A percentile compares a stretch with the other conserved stretches of the same genome.
Conservation (phyloP, 2,797 vertebrate genomes). For the Varecia variegata region DNA sequence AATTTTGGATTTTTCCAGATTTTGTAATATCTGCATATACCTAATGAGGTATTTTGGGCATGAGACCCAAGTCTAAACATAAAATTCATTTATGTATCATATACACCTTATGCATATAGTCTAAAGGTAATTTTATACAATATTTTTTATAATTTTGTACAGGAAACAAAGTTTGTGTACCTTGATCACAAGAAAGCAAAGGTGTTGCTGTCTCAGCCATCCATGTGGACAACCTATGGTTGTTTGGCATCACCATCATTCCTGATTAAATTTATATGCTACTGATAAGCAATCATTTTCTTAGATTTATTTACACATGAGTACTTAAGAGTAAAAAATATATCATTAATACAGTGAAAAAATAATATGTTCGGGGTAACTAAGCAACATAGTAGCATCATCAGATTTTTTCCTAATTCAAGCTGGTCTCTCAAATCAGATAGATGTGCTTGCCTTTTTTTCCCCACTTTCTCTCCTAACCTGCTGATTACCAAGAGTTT, state of each 20-base stretch:
- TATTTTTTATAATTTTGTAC: not conserved
- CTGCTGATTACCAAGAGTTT: not conserved
- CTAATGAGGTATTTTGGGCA: not conserved
- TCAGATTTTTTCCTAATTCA: not conserved
- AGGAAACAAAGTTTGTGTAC: not conserved
- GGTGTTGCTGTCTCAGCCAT: not conserved
- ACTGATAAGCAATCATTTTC: not conserved
- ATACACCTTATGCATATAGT: not conserved
- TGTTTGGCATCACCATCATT: not conserved
- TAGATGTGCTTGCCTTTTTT: not conserved
- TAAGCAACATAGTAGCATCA: not conserved
- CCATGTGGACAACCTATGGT: not conserved
- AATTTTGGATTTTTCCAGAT: not conserved
- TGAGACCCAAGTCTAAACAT: not conserved
- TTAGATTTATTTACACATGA: not conserved
- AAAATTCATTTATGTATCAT: not conserved
- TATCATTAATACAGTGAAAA: not conserved
- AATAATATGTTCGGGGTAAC: not conserved
- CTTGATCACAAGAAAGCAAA: not conserved
- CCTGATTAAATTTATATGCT: not conserved
- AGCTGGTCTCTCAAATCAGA: not conserved
- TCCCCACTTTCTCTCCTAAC: not conserved
- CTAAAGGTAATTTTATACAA: not conserved
- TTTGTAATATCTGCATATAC: not conserved
- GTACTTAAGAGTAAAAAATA: not conserved